Base-by-base conservation (phyloP, 1,140 invertebrate species). In the Apis laboriosa region DNA sequence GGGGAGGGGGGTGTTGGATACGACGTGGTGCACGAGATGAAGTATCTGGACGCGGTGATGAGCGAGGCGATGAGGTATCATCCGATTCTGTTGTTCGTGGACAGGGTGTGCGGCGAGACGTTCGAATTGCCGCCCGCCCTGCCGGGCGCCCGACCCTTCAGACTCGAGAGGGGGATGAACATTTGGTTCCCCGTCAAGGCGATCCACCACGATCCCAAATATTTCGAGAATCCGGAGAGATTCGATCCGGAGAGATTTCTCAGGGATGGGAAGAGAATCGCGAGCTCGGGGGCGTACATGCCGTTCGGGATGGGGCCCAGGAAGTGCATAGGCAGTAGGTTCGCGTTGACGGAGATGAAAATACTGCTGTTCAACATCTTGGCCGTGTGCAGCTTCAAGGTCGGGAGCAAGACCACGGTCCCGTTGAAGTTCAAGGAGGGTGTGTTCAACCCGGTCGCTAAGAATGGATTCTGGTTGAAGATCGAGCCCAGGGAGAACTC, bases 61-160 rank as follows among this genome's bases (percentile, higher is more conserved):
- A 93, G 94, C 81, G 96, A 97, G 91, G 93, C 95, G 0, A 80
- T 97, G 13, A 92, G 96, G 43, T 92, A 94, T 58, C 96, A 95
- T 94, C 93, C 96, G 4, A 90, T 96, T 3, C 94, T 91, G 0
- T 75, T 92, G 0, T 80, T 90, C 1, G 87, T 95, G 0, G 95
- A 96, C 81, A 92, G 96, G 43, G 0, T 91, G 0, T 95, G 95
- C 77, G 91, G 90, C 1, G 94, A 95, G 88, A 92, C 94, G 8
- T 96, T 95, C 79, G 94, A 92, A 1, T 72, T 95, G 15, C 87
- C 87, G 0, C 80, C 87, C 28, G 61, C 88, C 8, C 34, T 90
- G 2, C 84, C 88, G 0, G 90, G 85, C 4, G 82, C 60, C 19
- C 86, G 87, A 11, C 90, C 90, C 0, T 55, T 90, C 15, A 28